Conservation (phyloP, 2,888 invertebrate species). For the Drosophila barbarae region DNA sequence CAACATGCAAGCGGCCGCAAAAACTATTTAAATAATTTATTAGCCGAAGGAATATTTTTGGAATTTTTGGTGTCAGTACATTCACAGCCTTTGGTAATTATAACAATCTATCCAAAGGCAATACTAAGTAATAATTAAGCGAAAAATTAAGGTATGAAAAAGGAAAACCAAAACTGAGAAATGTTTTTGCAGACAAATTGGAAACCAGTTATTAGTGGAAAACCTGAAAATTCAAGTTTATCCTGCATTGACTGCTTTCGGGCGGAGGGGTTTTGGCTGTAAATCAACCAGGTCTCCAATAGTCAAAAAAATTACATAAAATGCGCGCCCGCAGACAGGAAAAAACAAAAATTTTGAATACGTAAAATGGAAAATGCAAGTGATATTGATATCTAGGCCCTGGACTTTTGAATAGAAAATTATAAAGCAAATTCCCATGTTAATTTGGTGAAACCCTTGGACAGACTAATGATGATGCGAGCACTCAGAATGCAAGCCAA, state of each 20-base stretch:
- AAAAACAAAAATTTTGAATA: slow-evolving; percentile 36
- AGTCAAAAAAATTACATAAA: slow-evolving; percentile 43
- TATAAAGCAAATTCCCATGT: slow-evolving; percentile 49
- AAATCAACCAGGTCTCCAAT: slow-evolving; percentile 22
- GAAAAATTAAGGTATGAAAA: slow-evolving; percentile 3
- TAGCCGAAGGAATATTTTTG: slow-evolving; percentile 12
- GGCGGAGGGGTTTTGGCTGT: slow-evolving; percentile 15
- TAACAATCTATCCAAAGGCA: slow-evolving; percentile 35
- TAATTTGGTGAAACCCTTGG: slow-evolving; percentile 49
- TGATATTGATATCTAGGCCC: slow-evolving; percentile 3
- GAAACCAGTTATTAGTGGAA: slow-evolving; percentile 51
- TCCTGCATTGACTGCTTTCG: slow-evolving; percentile 41
- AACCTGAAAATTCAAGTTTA: slow-evolving; percentile 65
- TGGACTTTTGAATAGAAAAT: slow-evolving; percentile 13
- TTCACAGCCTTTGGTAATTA: slow-evolving; percentile 28
- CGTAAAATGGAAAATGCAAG: slow-evolving; percentile 19
- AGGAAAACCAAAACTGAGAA: slow-evolving; percentile 19
- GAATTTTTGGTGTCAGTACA: neutral
- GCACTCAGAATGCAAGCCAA: slow-evolving; percentile 32
- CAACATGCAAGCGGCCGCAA: slow-evolving; percentile 20
- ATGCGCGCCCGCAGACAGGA: slow-evolving; percentile 11
- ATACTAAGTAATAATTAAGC: slow-evolving; percentile 6
- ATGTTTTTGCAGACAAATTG: slow-evolving; percentile 37
- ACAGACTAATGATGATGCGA: slow-evolving; percentile 16
- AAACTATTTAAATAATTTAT: slow-evolving; percentile 18